Evolutionary conservation across 2,113 vertebrate genomes (phyloP).

Genomic region (Stercorarius parasiticus): DNA sequence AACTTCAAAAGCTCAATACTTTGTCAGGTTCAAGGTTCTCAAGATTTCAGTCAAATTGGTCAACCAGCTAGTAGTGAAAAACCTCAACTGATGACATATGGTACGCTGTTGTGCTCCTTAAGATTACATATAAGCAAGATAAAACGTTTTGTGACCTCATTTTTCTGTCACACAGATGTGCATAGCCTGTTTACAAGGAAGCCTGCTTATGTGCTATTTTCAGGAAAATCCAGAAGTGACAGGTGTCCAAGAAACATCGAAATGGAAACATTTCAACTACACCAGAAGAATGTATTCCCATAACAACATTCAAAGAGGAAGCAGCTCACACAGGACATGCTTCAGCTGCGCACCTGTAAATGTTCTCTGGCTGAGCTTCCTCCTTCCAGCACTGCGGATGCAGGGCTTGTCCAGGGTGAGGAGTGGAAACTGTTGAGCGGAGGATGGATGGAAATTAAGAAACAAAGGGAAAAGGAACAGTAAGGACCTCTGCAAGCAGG

Average conservation of each 20-base stretch:
- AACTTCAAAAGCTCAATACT: background rate
- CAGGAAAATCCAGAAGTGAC: background rate
- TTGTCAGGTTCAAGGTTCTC: background rate
- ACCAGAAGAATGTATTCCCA: background rate
- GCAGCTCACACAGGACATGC: background rate
- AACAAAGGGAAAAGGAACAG: background rate
- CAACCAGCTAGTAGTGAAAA: background rate
- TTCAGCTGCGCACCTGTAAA: background rate
- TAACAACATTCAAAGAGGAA: background rate
- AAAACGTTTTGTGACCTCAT: background rate
- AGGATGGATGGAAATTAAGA: background rate
- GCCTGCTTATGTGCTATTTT: background rate
- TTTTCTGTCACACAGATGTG: background rate
- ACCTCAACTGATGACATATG: background rate
- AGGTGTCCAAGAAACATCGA: background rate
- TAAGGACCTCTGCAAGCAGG: background rate
- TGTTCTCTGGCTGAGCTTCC: background rate
- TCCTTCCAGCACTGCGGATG: background rate
- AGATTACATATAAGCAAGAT: background rate
- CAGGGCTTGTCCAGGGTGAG: background rate
- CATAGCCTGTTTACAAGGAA: background rate
- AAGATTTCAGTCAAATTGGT: background rate
- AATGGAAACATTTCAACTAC: background rate
- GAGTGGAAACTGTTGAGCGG: background rate
- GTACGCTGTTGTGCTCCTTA: background rate